phyloP scores from a whole-genome alignment of 2,888 invertebrate species.

The Podabrus alpinus region DNA sequence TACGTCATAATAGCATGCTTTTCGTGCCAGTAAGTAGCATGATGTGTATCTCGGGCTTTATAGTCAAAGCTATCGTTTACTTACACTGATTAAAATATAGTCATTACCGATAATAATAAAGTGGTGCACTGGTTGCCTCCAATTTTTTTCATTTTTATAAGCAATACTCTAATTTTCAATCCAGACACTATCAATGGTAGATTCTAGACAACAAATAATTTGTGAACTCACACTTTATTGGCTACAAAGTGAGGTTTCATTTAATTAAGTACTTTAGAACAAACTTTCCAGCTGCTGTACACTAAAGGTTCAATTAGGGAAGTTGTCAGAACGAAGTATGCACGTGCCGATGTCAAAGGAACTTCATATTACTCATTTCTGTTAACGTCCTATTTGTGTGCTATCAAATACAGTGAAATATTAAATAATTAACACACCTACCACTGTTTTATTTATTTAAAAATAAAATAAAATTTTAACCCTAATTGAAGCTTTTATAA shows the following conservation, averaged over 20 bases:
- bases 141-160: not conserved
- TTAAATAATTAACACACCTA: not conserved
- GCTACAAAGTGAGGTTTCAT: constrained; percentile 24
- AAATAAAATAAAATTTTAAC: not conserved
- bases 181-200: constrained; percentile 6
- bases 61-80: too few species aligned
- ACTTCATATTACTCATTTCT: constrained; percentile 25
- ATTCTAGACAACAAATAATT: constrained; percentile 19
- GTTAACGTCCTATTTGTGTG: constrained; percentile 4
- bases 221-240: constrained; percentile 20
- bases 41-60: too few species aligned
- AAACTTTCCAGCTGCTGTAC: constrained; percentile 21
- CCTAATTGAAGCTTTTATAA: not conserved
- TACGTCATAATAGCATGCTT: too few species aligned
- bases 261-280: constrained; percentile 28
- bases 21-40: too few species aligned
- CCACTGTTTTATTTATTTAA: not conserved
- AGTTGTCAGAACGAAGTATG: constrained; percentile 26
- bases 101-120: too few species aligned
- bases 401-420: not conserved
- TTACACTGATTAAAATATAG: too few species aligned
- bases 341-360: constrained; percentile 31
- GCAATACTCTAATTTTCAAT: constrained; percentile 4
- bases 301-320: constrained; percentile 27
- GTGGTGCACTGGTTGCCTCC: too few species aligned